Evolutionary conservation across 2,888 invertebrate genomes (phyloP), one percentile per base, ranked within the genome.

Genomic region (Ceraclea dissimilis): DNA sequence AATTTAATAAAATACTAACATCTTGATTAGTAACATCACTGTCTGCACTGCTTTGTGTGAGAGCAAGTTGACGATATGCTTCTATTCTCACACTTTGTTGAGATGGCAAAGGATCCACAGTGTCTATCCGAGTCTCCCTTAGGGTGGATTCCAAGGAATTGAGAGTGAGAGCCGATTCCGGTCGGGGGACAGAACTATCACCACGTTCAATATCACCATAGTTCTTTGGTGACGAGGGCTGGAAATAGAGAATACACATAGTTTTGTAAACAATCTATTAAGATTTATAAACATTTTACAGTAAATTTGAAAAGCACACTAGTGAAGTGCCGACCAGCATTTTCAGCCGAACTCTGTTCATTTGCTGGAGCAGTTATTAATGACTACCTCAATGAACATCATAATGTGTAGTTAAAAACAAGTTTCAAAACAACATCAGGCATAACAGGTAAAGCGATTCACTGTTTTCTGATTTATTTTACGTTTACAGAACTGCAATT

Each of bases 21-120:
- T 86, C 86, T 75, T 85, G 82, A 63, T 83, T 85, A 66, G 80
- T 79, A 66, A 80, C 81, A 67, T 79, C 80, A 63, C 82, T 79
- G 63, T 84, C 83, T 33, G 76, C 70, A 64, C 77, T 78, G 67
- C 77, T 77, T 67, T 78, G 77, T 33, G 75, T 74, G 63, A 62
- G 49, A 4, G 79, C 78, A 54, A 79, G 66, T 1, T 62, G 62
- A 51, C 60, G 62, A 74, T 73, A 66, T 73, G 76, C 10, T 74
- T 72, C 64, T 74, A 76, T 56, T 73, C 72, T 47, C 0, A 60
- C 60, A 21, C 51, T 56, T 43, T 62, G 62, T 17, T 56, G 58
- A 2, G 51, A 70, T 67, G 61, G 69, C 67, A 64, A 70, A 67
- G 53, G 70, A 69, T 62, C 70, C 64, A 61, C 74, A 69, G 75